Evolutionary conservation across 2,113 vertebrate genomes (phyloP).

Genomic region (Nerophis ophidion): DNA sequence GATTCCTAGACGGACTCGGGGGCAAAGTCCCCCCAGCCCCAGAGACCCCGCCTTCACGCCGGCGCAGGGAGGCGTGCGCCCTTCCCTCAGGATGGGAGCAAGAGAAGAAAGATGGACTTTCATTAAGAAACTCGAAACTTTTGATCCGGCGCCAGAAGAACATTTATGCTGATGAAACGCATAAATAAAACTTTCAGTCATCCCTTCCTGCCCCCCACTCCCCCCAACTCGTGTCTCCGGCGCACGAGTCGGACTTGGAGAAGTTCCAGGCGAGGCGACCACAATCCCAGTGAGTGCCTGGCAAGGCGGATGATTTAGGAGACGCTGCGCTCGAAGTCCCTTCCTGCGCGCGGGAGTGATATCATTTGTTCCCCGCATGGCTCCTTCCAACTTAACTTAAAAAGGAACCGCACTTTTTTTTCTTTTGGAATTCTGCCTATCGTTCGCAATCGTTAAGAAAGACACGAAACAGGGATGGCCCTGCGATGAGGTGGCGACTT

Average conservation of each 20-base stretch:
- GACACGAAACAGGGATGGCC: no score
- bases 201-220: constrained; percentile 42
- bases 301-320: constrained; percentile 63
- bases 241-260: constrained; percentile 69
- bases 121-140: constrained; percentile 82
- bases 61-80: constrained; percentile 56
- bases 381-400: no score
- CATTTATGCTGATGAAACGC: constrained; percentile 83
- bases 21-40: neutral
- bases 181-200: constrained; percentile 79
- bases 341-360: no score
- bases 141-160: constrained; percentile 80
- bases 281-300: constrained; percentile 74
- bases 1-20: constrained; percentile 65
- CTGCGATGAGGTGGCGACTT: no score
- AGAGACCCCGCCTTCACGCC: constrained; percentile 21
- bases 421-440: no score
- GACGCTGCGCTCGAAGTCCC: constrained; percentile 24
- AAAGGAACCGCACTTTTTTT: no score
- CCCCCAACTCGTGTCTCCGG: constrained; percentile 43
- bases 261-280: constrained; percentile 73
- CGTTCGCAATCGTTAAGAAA: no score
- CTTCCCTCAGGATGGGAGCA: constrained; percentile 68
- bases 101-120: constrained; percentile 78
- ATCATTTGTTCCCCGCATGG: no score